Evolutionary conservation across 2,113 vertebrate genomes (phyloP).

Genomic region (Epinephelus fuscoguttatus): DNA sequence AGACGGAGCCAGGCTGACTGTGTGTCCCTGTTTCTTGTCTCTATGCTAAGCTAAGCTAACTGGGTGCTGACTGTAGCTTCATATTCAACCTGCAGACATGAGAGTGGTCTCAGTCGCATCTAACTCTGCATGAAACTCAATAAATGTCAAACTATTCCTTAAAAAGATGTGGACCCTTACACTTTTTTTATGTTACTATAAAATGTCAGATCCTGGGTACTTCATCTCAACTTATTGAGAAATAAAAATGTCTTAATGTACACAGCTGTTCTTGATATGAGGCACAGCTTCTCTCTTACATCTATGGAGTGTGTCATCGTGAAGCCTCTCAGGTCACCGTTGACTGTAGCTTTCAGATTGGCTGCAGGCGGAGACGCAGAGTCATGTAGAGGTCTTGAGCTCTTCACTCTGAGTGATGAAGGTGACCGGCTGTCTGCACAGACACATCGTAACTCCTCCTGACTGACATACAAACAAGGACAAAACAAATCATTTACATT

Average conservation of each 20-base stretch:
- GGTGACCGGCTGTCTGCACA: slow-evolving; percentile 43
- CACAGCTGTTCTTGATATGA: not conserved
- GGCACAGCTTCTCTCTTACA: slow-evolving; percentile 29
- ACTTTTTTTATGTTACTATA: no score
- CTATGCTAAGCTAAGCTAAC: no score
- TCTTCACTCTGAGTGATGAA: slow-evolving; percentile 32
- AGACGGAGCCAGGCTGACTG: no score
- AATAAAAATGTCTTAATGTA: not conserved
- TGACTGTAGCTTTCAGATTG: not conserved
- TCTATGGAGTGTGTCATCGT: not conserved
- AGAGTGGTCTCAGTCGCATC: no score
- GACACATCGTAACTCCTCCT: slow-evolving; percentile 37
- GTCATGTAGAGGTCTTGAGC: slow-evolving; percentile 5
- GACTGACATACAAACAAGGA: slow-evolving; percentile 55
- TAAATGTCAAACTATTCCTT: no score
- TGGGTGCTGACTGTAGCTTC: no score
- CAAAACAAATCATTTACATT: not conserved
- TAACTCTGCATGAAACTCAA: no score
- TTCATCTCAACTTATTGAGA: no score
- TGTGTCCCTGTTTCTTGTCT: no score
- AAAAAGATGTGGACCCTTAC: no score
- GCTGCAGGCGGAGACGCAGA: not conserved
- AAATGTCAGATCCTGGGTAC: no score
- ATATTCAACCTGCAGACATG: no score
- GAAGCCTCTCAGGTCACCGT: slow-evolving; percentile 16